Conservation (phyloP, 1,140 invertebrate species). For the Drosophila grimshawi region DNA sequence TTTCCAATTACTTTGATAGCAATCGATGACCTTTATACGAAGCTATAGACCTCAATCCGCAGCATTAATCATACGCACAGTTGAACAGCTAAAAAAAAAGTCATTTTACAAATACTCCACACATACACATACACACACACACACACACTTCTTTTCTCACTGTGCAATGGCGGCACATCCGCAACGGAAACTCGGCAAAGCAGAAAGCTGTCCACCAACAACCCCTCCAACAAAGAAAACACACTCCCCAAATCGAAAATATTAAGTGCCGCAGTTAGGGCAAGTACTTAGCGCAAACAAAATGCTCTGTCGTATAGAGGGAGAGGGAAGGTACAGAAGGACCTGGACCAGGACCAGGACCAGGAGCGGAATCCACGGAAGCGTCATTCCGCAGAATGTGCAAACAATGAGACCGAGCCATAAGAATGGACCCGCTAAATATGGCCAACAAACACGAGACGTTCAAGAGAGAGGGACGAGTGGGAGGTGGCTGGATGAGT, state of each 20-base stretch:
- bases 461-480: background rate
- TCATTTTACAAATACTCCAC: slow-evolving; percentile 35
- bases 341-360: background rate
- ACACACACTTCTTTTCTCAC: slow-evolving; percentile 26
- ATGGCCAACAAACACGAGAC: slow-evolving; percentile 62
- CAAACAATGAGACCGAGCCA: slow-evolving; percentile 62
- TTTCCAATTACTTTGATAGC: background rate
- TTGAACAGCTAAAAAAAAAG: slow-evolving; percentile 49
- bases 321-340: background rate
- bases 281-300: slow-evolving; percentile 74
- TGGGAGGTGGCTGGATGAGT: background rate
- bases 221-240: background rate
- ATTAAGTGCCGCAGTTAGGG: slow-evolving; percentile 74
- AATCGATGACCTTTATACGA: slow-evolving; percentile 24
- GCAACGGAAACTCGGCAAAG: slow-evolving; percentile 25
- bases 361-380: slow-evolving; percentile 20
- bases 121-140: slow-evolving; percentile 19
- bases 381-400: slow-evolving; percentile 62
- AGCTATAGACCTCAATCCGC: slow-evolving; percentile 25
- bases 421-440: slow-evolving; percentile 66
- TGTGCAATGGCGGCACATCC: slow-evolving; percentile 66
- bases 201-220: slow-evolving; percentile 1
- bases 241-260: slow-evolving; percentile 68
- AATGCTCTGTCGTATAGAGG: slow-evolving; percentile 23
- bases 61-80: slow-evolving; percentile 70